Percentiles rank a stretch among this genome's conserved stretches.
Conservation (phyloP, 2,797 vertebrate genomes). For the Mus spretus region DNA sequence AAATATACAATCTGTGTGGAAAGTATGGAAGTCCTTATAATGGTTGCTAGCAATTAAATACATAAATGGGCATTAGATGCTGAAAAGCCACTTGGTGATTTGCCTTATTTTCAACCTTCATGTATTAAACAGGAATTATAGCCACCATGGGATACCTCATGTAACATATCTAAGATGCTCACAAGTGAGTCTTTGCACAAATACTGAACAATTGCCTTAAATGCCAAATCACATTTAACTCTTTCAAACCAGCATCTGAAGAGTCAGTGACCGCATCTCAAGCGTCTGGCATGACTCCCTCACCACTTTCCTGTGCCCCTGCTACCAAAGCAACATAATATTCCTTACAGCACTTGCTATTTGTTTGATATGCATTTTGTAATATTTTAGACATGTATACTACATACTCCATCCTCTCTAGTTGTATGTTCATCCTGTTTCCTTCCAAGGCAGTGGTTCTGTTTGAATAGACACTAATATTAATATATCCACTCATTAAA, state of each 20-base stretch:
- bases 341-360: neutral
- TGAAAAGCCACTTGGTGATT: neutral
- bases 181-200: neutral
- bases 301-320: neutral
- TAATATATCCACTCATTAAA: slow-evolving; percentile 4
- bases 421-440: neutral
- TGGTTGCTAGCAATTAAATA: neutral
- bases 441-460: neutral
- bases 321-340: neutral
- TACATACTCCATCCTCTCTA: neutral
- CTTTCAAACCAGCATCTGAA: neutral
- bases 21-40: neutral
- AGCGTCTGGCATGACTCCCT: too few relatives aligned
- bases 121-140: neutral
- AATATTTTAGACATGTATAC: neutral
- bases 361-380: slow-evolving; percentile 7
- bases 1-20: neutral
- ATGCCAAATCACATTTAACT: slow-evolving; percentile 12
- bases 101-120: slow-evolving; percentile 18
- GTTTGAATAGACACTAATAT: neutral
- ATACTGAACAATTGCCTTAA: slow-evolving; percentile 38
- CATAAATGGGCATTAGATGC: neutral
- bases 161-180: neutral
- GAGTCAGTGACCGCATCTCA: neutral
- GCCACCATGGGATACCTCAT: neutral